Percentiles rank a stretch among this genome's conserved stretches.
phyloP scores from a whole-genome alignment of 2,797 vertebrate genomes.

The Chaunax sp. region DNA sequence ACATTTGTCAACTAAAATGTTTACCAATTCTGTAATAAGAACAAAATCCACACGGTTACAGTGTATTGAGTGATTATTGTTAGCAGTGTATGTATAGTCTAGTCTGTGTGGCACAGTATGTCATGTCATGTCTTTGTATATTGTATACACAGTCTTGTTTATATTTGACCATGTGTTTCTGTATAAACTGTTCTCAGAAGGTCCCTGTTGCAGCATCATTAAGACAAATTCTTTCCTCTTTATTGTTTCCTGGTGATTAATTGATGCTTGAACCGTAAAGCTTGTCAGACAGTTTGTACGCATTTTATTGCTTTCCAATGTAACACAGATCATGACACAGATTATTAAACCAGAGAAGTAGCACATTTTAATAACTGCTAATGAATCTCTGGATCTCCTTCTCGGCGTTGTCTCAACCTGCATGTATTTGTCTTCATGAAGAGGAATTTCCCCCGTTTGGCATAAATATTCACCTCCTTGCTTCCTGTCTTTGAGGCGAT shows the following conservation, averaged over 20 bases:
- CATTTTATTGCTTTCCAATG: slow-evolving; percentile 12
- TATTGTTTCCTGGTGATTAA: slow-evolving; percentile 46
- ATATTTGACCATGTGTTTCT: slow-evolving; percentile 48
- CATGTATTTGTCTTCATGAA: slow-evolving; percentile 58
- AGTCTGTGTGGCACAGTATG: slow-evolving; percentile 13
- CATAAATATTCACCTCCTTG: slow-evolving; percentile 77
- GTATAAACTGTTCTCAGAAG: slow-evolving; percentile 46
- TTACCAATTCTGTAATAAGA: slow-evolving; percentile 26
- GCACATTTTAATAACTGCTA: slow-evolving; percentile 35
- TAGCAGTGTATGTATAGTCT: slow-evolving; percentile 41
- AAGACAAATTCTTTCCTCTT: slow-evolving; percentile 36
- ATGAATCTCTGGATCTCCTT: slow-evolving; percentile 39
- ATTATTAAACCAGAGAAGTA: slow-evolving; percentile 37
- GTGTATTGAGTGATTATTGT: slow-evolving; percentile 38
- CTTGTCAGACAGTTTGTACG: slow-evolving; percentile 6
- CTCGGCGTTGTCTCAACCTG: slow-evolving; percentile 24
- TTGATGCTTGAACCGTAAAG: slow-evolving; percentile 33
- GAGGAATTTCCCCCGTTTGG: slow-evolving; percentile 71
- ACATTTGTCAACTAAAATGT: slow-evolving; percentile 34
- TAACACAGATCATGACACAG: slow-evolving; percentile 3
- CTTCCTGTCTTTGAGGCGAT: slow-evolving; percentile 54
- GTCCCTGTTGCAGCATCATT: slow-evolving; percentile 36
- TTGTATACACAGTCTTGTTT: slow-evolving; percentile 33
- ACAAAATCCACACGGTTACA: slow-evolving; percentile 16
- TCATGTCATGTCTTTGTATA: slow-evolving; percentile 46